Evolutionary conservation across 2,888 invertebrate species (phyloP).

Genomic region (Ametastegia equiseti): DNA sequence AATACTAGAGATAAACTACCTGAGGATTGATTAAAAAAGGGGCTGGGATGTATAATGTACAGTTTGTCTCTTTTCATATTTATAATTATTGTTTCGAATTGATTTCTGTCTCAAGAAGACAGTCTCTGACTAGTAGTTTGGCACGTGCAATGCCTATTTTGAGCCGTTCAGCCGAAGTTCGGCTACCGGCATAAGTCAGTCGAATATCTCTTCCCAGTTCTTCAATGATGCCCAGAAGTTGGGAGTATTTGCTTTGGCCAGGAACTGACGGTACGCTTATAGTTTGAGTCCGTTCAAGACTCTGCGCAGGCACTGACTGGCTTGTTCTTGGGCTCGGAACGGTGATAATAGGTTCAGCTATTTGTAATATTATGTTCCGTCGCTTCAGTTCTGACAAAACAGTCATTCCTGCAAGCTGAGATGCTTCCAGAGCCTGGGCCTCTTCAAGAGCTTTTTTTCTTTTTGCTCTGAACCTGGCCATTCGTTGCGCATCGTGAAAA

Average conservation of each 20-base stretch:
- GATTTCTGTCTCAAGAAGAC: conserved; percentile 95
- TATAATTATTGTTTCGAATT: conserved; percentile 84
- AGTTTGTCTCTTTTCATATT: background rate
- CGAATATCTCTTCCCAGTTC: conserved; percentile 97
- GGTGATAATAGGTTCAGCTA: conserved; percentile 49
- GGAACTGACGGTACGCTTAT: conserved; percentile 59
- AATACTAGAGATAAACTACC: background rate
- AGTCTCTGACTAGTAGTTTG: conserved; percentile 94
- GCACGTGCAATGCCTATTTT: conserved; percentile 97
- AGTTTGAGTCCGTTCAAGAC: conserved; percentile 30
- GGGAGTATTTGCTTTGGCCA: conserved; percentile 92
- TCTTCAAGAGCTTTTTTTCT: conserved; percentile 64
- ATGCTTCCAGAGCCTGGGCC: conserved; percentile 55
- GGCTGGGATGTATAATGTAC: background rate
- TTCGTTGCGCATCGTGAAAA: conserved; percentile 67
- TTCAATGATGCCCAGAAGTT: conserved; percentile 93
- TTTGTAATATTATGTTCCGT: conserved; percentile 57
- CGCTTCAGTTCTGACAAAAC: conserved; percentile 56
- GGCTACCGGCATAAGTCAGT: conserved; percentile 96
- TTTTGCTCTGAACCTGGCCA: conserved; percentile 66
- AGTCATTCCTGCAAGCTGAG: conserved; percentile 56
- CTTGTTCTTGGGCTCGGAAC: conserved; percentile 26
- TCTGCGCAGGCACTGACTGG: conserved; percentile 7
- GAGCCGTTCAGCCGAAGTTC: conserved; percentile 93
- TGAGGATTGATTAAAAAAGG: background rate